Base-by-base conservation (phyloP, 53 echinoderm and acorn worm species). In the Mesocentrotus franciscanus region DNA sequence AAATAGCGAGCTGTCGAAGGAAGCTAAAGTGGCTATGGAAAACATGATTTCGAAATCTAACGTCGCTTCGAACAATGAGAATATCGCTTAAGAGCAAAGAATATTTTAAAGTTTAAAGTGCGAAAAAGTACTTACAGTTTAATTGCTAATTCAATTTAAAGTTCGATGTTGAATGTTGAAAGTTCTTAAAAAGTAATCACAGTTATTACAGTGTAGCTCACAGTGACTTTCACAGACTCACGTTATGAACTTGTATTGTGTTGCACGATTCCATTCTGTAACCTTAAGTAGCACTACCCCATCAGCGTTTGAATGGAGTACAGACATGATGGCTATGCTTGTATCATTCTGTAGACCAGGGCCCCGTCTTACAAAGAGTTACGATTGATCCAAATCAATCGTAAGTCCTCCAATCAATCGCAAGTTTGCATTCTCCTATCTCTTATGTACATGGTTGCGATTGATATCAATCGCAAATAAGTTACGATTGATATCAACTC, bases 21-120 rank as follows among this genome's bases (percentile, higher is more conserved):
- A 95, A 20, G 97, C 97, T 18, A 97, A 95, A 72, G 96, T 95
- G 62, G 97, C 97, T 61, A 97, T 97, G 97, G 95, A 96, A 15
- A 96, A 95, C 39, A 95, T 97, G 61, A 75, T 97, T 11, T 96
- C 96, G 8, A 97, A 97, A 96, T 75, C 93, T 29, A 93, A 93
- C 58, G 62, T 68, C 14, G 20, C 42, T 16, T 35, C 92, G 34
- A 61, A 61, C 64, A 68, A 70, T 22, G 70, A 68, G 10, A 92
- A 92, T 34, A 92, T 92, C 2, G 92, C 92, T 36, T 92, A 92
- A 68, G 12, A 22, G 7, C 14, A 39, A 36, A 42, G 68, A 81
- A 59, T 27, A 12, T 11, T 81, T 36, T 81, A 10, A 72, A 29
- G 20, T 20, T 18, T 18, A 64, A 4, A 20, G 64, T 20, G 16